Evolutionary conservation across 2,113 vertebrate species (phyloP).

Genomic region (Percopsis transmontana): DNA sequence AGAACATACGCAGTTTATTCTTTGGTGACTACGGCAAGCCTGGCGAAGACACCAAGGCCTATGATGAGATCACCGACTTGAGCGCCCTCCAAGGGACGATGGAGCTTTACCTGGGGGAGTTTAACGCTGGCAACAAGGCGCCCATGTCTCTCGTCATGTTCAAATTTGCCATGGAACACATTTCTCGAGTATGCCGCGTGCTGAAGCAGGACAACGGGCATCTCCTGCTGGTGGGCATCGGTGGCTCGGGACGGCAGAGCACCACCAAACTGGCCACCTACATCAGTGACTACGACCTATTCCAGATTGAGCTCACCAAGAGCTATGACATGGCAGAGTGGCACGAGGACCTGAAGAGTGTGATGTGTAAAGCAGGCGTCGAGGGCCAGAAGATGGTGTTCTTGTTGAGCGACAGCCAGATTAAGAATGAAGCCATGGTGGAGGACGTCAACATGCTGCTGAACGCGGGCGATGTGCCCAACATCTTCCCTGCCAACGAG

Average conservation of each 20-base stretch:
- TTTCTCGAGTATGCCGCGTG: constrained; percentile 90
- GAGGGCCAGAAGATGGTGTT: constrained; percentile 80
- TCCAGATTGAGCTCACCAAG: constrained; percentile 90
- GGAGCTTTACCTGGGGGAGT: constrained; percentile 89
- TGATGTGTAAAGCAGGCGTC: constrained; percentile 86
- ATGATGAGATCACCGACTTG: constrained; percentile 89
- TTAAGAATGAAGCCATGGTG: constrained; percentile 88
- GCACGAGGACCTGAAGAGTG: constrained; percentile 87
- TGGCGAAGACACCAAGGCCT: constrained; percentile 74
- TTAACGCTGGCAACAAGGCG: constrained; percentile 88
- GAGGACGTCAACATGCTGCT: constrained; percentile 93
- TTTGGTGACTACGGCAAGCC: constrained; percentile 88
- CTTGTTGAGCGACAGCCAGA: constrained; percentile 87
- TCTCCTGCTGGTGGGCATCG: constrained; percentile 86
- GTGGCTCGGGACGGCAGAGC: constrained; percentile 88
- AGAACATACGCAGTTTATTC: constrained; percentile 86
- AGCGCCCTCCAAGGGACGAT: constrained; percentile 80
- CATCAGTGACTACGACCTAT: constrained; percentile 84
- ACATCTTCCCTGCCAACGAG: constrained; percentile 89
- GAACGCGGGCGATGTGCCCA: constrained; percentile 90
- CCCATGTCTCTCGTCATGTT: constrained; percentile 95
- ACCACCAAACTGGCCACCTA: constrained; percentile 86
- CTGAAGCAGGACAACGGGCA: constrained; percentile 91
- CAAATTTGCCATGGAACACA: constrained; percentile 90
- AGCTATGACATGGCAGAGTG: constrained; percentile 83